Percentiles rank a stretch among this genome's conserved stretches.
phyloP scores from a whole-genome alignment of 2,888 invertebrate genomes.

The Crocallis elinguaria region DNA sequence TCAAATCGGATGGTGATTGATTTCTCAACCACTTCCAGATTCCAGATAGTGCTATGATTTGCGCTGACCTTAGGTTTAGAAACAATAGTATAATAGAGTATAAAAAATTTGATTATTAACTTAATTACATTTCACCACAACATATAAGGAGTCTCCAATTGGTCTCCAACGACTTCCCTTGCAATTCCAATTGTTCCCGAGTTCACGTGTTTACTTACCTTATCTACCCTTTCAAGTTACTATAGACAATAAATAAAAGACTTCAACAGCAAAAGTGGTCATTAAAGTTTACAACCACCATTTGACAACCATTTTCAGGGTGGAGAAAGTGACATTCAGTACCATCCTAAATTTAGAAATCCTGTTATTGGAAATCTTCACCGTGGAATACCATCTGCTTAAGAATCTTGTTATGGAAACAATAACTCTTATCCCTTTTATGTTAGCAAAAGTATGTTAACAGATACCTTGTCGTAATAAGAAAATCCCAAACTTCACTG shows the following conservation, averaged over 20 bases:
- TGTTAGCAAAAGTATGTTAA: too few species aligned
- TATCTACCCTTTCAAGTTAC: constrained; percentile 4
- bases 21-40: too few species aligned
- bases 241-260: constrained; percentile 14
- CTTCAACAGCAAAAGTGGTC: constrained; percentile 8
- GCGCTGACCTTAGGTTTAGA: too few species aligned
- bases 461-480: background rate
- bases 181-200: background rate
- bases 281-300: constrained; percentile 22
- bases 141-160: too few species aligned
- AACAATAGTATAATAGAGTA: too few species aligned
- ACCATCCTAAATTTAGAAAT: constrained; percentile 14
- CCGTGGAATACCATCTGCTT: constrained; percentile 5
- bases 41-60: too few species aligned
- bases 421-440: constrained; percentile 25
- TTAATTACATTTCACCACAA: too few species aligned
- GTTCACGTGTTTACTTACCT: background rate
- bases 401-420: constrained; percentile 27
- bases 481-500: background rate
- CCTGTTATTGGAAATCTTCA: constrained; percentile 21
- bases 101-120: too few species aligned
- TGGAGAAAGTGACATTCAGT: constrained; percentile 7
- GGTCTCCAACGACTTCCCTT: too few species aligned
- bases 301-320: constrained; percentile 23
- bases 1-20: too few species aligned